These are phyloP conservation scores for Azemiops feae DNA, from an alignment of 2,113 vertebrate species.

Conservation along the genomic window DNA sequence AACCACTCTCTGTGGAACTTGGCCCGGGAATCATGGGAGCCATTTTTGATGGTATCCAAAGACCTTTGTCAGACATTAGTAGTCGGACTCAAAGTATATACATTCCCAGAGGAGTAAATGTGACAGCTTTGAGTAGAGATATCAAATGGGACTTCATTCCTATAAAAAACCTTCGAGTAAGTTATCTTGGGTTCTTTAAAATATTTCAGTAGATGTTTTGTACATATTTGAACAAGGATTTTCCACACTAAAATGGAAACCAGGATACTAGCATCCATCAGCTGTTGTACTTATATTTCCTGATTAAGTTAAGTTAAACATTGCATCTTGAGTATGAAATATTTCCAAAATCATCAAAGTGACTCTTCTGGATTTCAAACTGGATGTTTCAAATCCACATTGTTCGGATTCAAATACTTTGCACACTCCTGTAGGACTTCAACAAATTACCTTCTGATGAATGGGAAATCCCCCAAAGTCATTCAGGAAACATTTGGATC, in stretches of 20 bases:
- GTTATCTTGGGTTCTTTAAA: conserved; percentile 38
- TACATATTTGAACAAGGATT: background rate
- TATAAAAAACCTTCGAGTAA: conserved; percentile 85
- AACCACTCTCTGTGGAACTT: conserved; percentile 93
- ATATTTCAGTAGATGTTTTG: conserved; percentile 2
- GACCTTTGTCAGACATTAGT: conserved; percentile 92
- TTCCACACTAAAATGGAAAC: background rate
- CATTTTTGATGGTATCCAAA: conserved; percentile 98
- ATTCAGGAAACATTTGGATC: background rate
- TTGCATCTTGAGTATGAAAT: background rate
- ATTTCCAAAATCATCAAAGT: background rate
- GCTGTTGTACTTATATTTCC: background rate
- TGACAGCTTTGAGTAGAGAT: conserved; percentile 90
- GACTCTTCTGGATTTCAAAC: background rate
- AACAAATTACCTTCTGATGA: background rate
- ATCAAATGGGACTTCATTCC: conserved; percentile 94
- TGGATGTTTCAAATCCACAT: background rate
- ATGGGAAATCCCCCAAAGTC: background rate
- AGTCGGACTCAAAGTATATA: conserved; percentile 92
- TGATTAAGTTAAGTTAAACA: background rate
- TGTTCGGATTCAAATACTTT: background rate
- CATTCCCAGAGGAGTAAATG: conserved; percentile 95
- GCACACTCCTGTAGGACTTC: background rate
- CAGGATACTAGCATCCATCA: background rate
- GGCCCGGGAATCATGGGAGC: conserved; percentile 98